Evolutionary conservation across 2,113 vertebrate genomes (phyloP).

Genomic region (Petroica traversi): DNA sequence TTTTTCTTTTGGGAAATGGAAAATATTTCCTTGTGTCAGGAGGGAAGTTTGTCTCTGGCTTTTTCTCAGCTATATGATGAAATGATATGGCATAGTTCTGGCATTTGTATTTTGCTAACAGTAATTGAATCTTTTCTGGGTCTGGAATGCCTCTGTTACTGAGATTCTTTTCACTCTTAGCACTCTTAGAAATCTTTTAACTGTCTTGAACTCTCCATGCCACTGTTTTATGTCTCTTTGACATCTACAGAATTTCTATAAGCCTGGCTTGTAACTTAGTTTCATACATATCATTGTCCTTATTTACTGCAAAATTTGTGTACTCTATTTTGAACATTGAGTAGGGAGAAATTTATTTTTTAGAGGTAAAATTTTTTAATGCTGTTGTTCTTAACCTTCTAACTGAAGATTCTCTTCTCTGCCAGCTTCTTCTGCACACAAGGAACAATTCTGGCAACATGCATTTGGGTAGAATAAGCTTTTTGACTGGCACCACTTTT

Average conservation of each 20-base stretch:
- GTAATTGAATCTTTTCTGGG: not conserved
- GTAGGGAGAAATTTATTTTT: not conserved
- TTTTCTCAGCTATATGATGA: not conserved
- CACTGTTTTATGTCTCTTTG: not conserved
- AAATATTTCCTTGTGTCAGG: not conserved
- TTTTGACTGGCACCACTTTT: not conserved
- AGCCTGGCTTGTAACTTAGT: not conserved
- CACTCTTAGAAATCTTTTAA: not conserved
- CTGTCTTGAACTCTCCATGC: not conserved
- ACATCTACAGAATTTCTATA: not conserved
- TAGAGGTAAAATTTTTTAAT: not conserved
- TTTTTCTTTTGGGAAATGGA: not conserved
- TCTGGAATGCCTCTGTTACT: not conserved
- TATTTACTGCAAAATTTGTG: not conserved
- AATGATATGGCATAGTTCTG: not conserved
- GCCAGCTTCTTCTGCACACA: not conserved
- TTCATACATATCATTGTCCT: not conserved
- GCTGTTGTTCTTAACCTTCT: not conserved
- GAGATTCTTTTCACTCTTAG: not conserved
- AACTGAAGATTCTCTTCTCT: not conserved
- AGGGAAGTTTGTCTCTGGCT: not conserved
- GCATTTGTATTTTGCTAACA: not conserved
- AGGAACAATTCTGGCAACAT: not conserved
- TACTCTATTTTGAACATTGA: not conserved
- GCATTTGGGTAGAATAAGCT: not conserved